Percentiles rank a stretch among this genome's conserved stretches.
Conservation (phyloP, 2,888 invertebrate genomes). For the Apamea monoglypha region DNA sequence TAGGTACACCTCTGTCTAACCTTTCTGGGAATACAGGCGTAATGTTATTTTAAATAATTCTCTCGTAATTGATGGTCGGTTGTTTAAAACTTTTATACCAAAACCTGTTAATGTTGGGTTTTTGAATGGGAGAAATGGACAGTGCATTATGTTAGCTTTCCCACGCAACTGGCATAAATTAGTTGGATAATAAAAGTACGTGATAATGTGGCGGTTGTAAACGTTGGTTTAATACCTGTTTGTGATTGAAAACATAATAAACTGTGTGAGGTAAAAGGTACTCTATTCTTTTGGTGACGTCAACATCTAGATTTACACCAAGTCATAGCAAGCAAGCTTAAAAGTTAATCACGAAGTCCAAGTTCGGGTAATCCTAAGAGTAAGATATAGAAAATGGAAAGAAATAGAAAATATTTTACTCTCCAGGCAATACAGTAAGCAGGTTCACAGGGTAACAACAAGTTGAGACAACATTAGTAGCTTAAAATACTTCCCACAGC, state of each 20-base stretch:
- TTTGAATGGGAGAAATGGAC: conserved; percentile 57
- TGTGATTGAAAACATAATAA: conserved; percentile 8
- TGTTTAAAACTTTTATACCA: conserved; percentile 9
- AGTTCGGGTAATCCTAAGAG: not conserved
- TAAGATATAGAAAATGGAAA: too few relatives aligned
- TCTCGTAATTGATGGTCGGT: conserved; percentile 16
- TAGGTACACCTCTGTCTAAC: not conserved
- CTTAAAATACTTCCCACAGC: too few relatives aligned
- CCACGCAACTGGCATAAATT: conserved; percentile 51
- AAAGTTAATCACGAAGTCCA: not conserved
- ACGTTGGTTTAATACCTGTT: conserved; percentile 27
- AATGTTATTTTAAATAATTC: not conserved
- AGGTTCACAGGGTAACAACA: too few relatives aligned
- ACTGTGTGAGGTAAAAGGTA: conserved; percentile 7
- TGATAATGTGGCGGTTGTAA: conserved; percentile 47
- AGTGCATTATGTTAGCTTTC: conserved; percentile 57
- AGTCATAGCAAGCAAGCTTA: not conserved
- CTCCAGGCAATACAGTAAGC: too few relatives aligned
- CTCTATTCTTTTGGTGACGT: not conserved
- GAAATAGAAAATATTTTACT: too few relatives aligned
- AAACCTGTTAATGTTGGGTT: conserved; percentile 30
- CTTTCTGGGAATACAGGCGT: not conserved
- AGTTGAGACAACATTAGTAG: too few relatives aligned
- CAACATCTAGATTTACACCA: not conserved
- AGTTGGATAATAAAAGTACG: conserved; percentile 45